Conservation (phyloP, 2,113 vertebrate genomes). For the Phalacrocorax brasilianus region DNA sequence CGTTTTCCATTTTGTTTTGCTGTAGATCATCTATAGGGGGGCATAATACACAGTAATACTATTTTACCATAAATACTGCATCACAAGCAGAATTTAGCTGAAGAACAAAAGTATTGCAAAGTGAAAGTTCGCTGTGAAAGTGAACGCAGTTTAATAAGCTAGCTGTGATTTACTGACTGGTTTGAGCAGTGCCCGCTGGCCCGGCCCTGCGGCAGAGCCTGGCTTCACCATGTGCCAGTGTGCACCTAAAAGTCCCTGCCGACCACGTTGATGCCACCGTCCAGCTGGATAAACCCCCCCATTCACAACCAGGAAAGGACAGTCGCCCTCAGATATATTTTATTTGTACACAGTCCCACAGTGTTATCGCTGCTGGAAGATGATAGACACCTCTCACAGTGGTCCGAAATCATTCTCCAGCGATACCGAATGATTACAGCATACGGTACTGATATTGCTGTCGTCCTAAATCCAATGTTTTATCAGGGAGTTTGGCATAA, state of each 20-base stretch:
- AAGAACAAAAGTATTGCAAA: not conserved
- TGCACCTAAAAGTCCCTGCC: not conserved
- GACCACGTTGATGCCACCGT: not conserved
- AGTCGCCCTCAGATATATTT: not conserved
- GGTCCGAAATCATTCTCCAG: not conserved
- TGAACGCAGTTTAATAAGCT: not conserved
- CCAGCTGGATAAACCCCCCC: not conserved
- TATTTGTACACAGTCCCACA: rapidly evolving
- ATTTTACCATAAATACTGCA: not conserved
- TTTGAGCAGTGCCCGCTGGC: rapidly evolving
- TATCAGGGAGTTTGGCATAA: not conserved
- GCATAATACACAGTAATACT: not conserved
- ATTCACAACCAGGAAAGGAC: not conserved
- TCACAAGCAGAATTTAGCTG: not conserved
- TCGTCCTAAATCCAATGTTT: not conserved
- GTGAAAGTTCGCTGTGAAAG: not conserved
- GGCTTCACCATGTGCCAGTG: not conserved
- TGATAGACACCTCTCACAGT: not conserved
- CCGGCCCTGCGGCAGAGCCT: not conserved
- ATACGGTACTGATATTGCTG: not conserved
- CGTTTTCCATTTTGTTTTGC: not conserved
- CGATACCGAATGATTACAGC: not conserved
- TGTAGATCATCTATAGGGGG: not conserved
- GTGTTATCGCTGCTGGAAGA: not conserved
- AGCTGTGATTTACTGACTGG: not conserved